phyloP scores from a whole-genome alignment of 2,113 vertebrate species.

The Ameiurus melas region DNA sequence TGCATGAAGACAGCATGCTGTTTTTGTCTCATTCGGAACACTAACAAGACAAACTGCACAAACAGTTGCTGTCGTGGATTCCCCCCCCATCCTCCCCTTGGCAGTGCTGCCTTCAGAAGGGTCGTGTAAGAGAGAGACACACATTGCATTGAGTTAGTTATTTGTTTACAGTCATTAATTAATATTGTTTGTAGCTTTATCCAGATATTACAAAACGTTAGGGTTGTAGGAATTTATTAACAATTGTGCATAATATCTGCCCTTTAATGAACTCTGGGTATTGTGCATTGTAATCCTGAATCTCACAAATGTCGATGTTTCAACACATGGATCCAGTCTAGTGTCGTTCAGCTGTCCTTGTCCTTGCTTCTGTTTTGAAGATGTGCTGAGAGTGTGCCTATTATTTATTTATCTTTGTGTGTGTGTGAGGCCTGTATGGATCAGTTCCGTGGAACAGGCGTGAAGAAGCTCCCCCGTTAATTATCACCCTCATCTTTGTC shows the following conservation, averaged over 20 bases:
- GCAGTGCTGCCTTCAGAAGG: neutral
- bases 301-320: neutral
- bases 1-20: neutral
- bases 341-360: neutral
- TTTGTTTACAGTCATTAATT: neutral
- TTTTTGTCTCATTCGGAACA: too few species aligned
- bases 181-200: neutral
- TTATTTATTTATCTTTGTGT: too few species aligned
- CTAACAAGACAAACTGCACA: neutral
- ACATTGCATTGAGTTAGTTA: neutral
- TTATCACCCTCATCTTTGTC: neutral
- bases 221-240: too few species aligned
- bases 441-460: slow-evolving; percentile 1
- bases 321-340: neutral
- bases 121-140: neutral
- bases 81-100: too few species aligned
- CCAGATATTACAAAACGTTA: neutral
- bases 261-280: neutral
- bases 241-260: too few species aligned
- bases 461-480: slow-evolving; percentile 20
- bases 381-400: neutral
- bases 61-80: neutral
- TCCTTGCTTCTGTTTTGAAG: neutral
- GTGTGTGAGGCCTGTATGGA: slow-evolving; percentile 24
- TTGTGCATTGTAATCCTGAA: neutral